These are phyloP conservation scores for Megalurothrips usitatus DNA, from an alignment of 2,888 invertebrate species.

Conservation along the genomic window DNA sequence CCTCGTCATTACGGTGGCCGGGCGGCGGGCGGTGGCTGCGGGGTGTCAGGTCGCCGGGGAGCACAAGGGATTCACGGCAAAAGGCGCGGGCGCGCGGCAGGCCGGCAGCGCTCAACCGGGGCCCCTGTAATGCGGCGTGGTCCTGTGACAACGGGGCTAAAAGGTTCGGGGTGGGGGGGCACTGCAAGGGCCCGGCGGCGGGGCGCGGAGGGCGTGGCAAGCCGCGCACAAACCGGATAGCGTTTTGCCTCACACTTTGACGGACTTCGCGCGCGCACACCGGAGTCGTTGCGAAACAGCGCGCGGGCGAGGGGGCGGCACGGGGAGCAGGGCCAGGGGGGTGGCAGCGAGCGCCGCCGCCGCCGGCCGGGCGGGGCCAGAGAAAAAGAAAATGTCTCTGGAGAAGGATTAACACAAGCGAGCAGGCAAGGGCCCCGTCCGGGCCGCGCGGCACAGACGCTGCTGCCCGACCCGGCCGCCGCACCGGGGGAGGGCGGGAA, in stretches of 20 bases:
- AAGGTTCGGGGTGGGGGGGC: not conserved
- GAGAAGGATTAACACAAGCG: conserved; percentile 20
- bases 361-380: not conserved
- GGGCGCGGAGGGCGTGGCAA: not conserved
- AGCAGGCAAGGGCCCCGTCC: not conserved
- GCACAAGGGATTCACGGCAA: conserved; percentile 2
- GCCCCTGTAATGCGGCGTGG: conserved; percentile 1
- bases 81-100: not conserved
- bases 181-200: not conserved
- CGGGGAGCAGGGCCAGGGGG: not conserved
- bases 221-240: not conserved
- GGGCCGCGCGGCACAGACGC: not conserved
- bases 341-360: not conserved
- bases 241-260: conserved; percentile 23
- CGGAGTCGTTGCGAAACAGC: not conserved
- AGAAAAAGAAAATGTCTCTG: conserved; percentile 20
- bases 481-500: no score
- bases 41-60: conserved; percentile 8
- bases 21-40: not conserved
- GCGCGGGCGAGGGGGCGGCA: not conserved
- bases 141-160: conserved; percentile 8
- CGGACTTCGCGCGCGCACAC: not conserved
- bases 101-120: not conserved
- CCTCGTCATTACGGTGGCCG: not conserved
- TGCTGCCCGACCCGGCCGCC: no score